Evolutionary conservation across 1,140 invertebrate genomes (phyloP), one percentile per base, ranked within the genome.

Genomic region (Saccostrea echinata): DNA sequence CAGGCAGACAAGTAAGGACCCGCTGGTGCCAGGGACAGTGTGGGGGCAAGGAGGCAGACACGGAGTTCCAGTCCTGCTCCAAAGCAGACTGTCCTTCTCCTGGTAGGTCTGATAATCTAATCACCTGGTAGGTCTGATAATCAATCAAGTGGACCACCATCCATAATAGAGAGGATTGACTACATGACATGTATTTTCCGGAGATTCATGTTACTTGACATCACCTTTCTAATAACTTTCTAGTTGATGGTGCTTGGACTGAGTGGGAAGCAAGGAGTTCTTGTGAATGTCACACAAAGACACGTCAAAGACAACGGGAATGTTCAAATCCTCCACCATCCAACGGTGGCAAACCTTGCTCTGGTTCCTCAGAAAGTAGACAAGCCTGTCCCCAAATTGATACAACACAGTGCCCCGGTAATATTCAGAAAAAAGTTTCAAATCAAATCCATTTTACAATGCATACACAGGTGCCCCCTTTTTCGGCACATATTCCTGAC

Each of bases 261-360:
- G 84, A 71, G n/a, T 86, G 84, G 84, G 64, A 18, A 51, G 61
- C 8, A 52, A 76, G 84, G 84, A 71, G 33, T 11, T 27, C 84
- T 13, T 86, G 84, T 76, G 68, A 86, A 33, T 86, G 84, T 30
- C 8, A 43, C 21, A 43, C 61, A 53, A 51, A 24, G 35, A 53
- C 68, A 52, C 61, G 43, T 51, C 33, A 76, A 24, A 51, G 84
- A 9, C 18, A 21, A 12, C 64, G 84, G 9, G 51, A 43, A 13
- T 86, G 84, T 43, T 53, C 21, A 6, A 76, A 71, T 35, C 84
- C 61, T 13, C 30, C 13, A 43, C 84, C 84, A n/a, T 21, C 33
- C 33, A 68, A 80, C 13, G 64, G 43, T n/a, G 68, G 84, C 12
- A 55, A 76, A 24, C 11, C 64, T n/a, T 86, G 84, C 51, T 27